Base-by-base conservation (phyloP, 1,140 invertebrate species). In the Elymnias hypermnestra region DNA sequence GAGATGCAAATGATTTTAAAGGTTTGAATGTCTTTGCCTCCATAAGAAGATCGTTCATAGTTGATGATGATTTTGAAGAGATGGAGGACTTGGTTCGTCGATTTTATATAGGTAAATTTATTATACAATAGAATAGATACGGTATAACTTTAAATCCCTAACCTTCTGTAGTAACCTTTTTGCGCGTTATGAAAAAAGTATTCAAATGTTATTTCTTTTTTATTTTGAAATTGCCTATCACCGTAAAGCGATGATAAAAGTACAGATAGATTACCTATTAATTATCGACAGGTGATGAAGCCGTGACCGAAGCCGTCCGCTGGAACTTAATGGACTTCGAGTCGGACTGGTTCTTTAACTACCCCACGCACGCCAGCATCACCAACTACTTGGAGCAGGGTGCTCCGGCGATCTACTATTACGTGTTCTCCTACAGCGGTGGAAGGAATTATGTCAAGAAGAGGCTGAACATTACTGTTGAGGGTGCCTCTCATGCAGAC, bases 341-440 rank as follows among this genome's bases (percentile, higher is more conserved):
- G 3, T 56, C 60, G 1, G 61, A 65, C 28, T 44, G 53, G 3
- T 19, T n/a, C 3, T 65, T 56, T 33, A 33, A 19, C 6, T 41
- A 52, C 44, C 56, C 63, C 0, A 33, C 46, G 4, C 40, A 56
- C n/a, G 53, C 41, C 35, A 53, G 33, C 23, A n/a, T 67, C 1
- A 21, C 29, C 0, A 53, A 40, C 17, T 65, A 53, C 15, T 21
- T 65, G 0, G 39, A 64, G 12, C 29, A 55, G 13, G 55, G 55
- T 6, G 38, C 31, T 4, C 33, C 52, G 5, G 47, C 35, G 22
- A 36, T 72, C 1, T 66, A 39, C 29, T 44, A 57, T 1, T 69
- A 72, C 14, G 31, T 64, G 3, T 69, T 72, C 33, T 45, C 53
- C 0, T 67, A 66, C 12, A 33, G 29, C 12, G 29, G 29, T 8